Evolutionary conservation across 92 coral and sea anemone genomes (phyloP), one percentile per base, ranked within the genome.

Genomic region (Epizoanthus ramosus): DNA sequence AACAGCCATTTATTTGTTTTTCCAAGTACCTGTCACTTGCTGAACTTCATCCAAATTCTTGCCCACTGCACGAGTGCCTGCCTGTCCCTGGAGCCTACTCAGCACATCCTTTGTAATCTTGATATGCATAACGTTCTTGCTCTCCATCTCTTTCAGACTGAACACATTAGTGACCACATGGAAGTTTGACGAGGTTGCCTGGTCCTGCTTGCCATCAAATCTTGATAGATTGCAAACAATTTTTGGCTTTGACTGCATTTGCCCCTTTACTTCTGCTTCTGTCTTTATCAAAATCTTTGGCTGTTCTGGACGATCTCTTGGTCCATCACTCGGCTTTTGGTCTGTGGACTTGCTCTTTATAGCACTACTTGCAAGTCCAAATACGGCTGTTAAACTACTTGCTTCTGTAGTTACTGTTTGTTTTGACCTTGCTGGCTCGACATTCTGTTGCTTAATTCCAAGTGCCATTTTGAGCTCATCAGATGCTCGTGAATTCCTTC

Each of bases 81-180:
- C 70, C 58, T 77, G 71, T 3, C 68, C 71, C 57, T 77, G 71
- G 16, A 77, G 82, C 45, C 41, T 77, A 8, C 84, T 87, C 68
- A 88, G 64, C 3, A 75, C 80, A 65, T 93, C 89, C 61, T 86
- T 90, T 61, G 92, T 79, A 65, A 93, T 93, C 75, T 88, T 91
- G 63, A 93, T 77, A 59, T 88, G 97, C 64, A 81, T 89, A 52
- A 93, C 97, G 84, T 91, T 87, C 79, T 93, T 93, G 63, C 97
- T 93, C 53, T 90, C 94, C 75, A 93, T 80, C 47, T 84, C 85
- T 67, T 88, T 91, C 80, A 91, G 63, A 6, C 88, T 84, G 66
- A 80, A 86, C 6, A 72, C 74, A 39, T 87, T 90, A 39, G 92
- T 90, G 12, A 92, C 85, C 68, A 92, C 64, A 23, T 73, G 81